Percentiles rank a stretch among this genome's conserved stretches.
These are phyloP conservation scores for Chlorops oryzae DNA, from an alignment of 1,140 invertebrate genomes.

Conservation along the genomic window DNA sequence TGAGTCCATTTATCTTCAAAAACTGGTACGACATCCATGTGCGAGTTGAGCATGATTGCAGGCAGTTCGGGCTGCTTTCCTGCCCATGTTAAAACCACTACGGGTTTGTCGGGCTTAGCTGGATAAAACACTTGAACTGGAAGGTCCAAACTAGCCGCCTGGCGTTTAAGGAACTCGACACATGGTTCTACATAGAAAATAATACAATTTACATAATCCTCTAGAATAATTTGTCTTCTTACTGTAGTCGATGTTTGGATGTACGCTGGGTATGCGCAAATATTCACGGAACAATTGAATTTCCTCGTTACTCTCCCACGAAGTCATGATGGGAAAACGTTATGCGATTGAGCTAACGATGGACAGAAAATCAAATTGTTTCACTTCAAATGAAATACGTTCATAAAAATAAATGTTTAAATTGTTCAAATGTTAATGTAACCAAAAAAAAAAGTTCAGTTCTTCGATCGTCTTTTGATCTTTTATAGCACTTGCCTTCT, in stretches of 20 bases:
- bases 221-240: conserved; percentile 30
- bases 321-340: too few relatives aligned
- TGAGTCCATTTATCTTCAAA: conserved; percentile 56
- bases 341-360: too few relatives aligned
- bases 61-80: conserved; percentile 63
- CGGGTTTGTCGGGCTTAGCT: conserved; percentile 58
- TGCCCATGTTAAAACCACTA: conserved; percentile 74
- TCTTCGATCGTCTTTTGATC: too few relatives aligned
- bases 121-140: conserved; percentile 53
- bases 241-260: conserved; percentile 78
- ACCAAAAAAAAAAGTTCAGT: too few relatives aligned
- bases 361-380: too few relatives aligned
- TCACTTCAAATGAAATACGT: too few relatives aligned
- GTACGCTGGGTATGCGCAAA: conserved; percentile 71
- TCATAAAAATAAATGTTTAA: too few relatives aligned
- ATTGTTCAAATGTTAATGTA: too few relatives aligned
- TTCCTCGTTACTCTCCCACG: conserved; percentile 55
- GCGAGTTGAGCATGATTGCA: conserved; percentile 76
- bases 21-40: conserved; percentile 89
- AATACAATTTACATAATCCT: background rate
- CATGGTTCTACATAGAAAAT: conserved; percentile 42
- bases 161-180: conserved; percentile 60
- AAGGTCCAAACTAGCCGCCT: conserved; percentile 61
- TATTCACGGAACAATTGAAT: conserved; percentile 74
- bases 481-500: too few relatives aligned